Base-by-base conservation (phyloP, 2,888 invertebrate genomes). In the Cheilosia vernalis region DNA sequence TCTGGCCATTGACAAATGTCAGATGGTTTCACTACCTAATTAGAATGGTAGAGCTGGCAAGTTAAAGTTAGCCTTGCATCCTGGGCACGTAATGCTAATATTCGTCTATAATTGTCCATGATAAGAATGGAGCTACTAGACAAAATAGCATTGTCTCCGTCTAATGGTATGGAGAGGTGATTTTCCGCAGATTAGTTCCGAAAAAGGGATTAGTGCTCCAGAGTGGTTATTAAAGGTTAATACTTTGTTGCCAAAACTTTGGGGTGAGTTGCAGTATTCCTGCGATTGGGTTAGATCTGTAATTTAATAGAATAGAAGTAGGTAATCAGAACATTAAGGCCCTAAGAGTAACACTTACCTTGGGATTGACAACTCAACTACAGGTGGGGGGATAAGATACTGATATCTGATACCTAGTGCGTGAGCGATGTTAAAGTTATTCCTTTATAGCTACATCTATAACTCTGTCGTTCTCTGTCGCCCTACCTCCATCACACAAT, bases 21-120 rank as follows among this genome's bases (percentile, higher is more conserved):
- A 84, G 84, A 63, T 79, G 84, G 79, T 70, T 84, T 79, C 84
- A 79, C 79, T 84, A 76, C 74, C 74, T 84, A 84, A 84, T 84
- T 84, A 76, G 74, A 84, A 79, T 74, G 79, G 79, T 76, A 70
- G 79, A 70, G 74, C 79, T 79, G 74, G 64, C 69, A 69, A 69
- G 83, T 70, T 37, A 79, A 79, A 84, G 69, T 84, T 79, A 21
- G 53, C 27, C 70, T 37, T 60, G 15, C 7, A 19, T 17, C 19
- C 51, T 24, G 33, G 17, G 55, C 69, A 33, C 55, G 55, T 37
- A 10, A 10, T 56, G 49, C 30, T 24, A 13, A 10, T 51, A 24
- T 51, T 21, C 51, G 4, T 6, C 64, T 40, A 27, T n/a, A 33
- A 55, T 55, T 63, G 67, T 47, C 56, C 19, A 37, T 69, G 33